phyloP scores from a whole-genome alignment of 2,113 vertebrate species.

The Panthera uncia region DNA sequence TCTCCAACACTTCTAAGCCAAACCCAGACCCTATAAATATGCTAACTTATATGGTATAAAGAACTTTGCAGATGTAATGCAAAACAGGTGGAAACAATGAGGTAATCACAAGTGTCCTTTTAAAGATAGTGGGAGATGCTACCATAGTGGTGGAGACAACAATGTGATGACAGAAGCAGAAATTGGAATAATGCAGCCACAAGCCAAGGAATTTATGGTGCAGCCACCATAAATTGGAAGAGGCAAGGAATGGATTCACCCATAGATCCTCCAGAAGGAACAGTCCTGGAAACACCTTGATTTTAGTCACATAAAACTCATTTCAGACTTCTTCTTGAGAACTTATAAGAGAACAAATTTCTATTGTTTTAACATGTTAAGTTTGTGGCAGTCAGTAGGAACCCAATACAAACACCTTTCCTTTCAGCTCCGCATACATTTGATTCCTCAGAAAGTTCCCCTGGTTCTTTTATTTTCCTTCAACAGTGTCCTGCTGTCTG shows the following conservation, averaged over 20 bases:
- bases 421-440: not conserved
- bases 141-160: not conserved
- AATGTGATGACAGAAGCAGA: not conserved
- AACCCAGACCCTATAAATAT: not conserved
- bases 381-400: not conserved
- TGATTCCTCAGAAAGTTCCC: not conserved
- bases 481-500: not conserved
- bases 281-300: not conserved
- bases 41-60: not conserved
- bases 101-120: not conserved
- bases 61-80: not conserved
- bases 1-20: not conserved
- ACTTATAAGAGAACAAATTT: not conserved
- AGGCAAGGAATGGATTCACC: not conserved
- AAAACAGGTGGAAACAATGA: not conserved
- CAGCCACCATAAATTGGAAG: not conserved
- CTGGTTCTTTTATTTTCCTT: not conserved
- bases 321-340: not conserved
- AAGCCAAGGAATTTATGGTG: not conserved
- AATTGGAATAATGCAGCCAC: not conserved
- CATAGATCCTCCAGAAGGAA: not conserved
- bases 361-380: not conserved
- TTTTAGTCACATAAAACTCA: not conserved
- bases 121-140: not conserved
- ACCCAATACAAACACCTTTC: not conserved